A percentile compares a stretch with the other conserved stretches of the same genome.
Evolutionary conservation across 2,888 invertebrate genomes (phyloP).

Genomic region (Galerucella calmariensis): DNA sequence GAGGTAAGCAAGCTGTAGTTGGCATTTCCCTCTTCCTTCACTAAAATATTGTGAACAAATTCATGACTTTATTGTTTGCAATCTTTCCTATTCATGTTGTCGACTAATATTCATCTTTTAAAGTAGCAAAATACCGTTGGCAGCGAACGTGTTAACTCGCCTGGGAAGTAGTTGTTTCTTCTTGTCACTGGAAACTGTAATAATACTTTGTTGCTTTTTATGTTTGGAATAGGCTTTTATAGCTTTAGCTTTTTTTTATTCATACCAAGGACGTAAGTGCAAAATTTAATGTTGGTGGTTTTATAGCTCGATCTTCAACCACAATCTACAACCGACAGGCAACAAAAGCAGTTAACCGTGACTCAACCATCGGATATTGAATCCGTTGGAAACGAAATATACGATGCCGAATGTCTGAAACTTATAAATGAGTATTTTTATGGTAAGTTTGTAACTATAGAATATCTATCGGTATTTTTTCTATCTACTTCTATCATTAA

Average conservation of each 20-base stretch:
- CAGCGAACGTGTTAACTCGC: no score
- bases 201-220: no score
- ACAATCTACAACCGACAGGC: constrained; percentile 71
- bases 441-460: constrained; percentile 66
- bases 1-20: constrained; percentile 3
- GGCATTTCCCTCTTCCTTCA: background rate
- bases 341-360: constrained; percentile 80
- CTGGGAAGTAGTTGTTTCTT: no score
- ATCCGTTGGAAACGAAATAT: constrained; percentile 86
- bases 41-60: constrained; percentile 10
- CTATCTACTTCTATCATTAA: no score
- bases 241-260: background rate
- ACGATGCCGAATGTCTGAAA: constrained; percentile 86
- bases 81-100: constrained; percentile 33
- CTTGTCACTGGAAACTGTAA: no score
- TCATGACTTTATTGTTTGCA: constrained; percentile 2
- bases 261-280: background rate
- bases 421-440: constrained; percentile 98
- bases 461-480: no score
- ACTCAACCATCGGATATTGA: constrained; percentile 79
- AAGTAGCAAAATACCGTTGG: no score
- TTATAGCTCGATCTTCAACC: constrained; percentile 68
- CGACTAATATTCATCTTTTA: background rate
- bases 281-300: background rate
- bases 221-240: no score